Percentiles rank a stretch among this genome's conserved stretches.
Evolutionary conservation across 2,888 invertebrate genomes (phyloP).

Genomic region (Mellilla xanthometata): DNA sequence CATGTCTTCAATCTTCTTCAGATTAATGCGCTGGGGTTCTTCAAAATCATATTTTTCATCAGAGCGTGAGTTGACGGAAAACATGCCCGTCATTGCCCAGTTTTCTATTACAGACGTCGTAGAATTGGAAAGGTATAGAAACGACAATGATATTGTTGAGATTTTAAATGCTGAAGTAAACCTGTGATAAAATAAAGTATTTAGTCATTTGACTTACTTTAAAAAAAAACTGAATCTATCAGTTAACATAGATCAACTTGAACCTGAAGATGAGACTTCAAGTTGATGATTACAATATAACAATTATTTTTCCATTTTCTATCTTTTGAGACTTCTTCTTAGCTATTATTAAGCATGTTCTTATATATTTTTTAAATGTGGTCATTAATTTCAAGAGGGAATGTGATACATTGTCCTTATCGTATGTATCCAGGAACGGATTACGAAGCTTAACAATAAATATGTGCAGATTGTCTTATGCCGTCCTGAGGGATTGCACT

Average conservation of each 20-base stretch:
- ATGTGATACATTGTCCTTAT: constrained; percentile 4
- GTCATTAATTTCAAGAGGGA: not conserved
- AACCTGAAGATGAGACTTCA: no score
- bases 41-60: constrained; percentile 69
- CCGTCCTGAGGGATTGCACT: constrained; percentile 7
- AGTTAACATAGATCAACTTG: no score
- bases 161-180: no score
- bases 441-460: constrained; percentile 7
- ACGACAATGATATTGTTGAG: no score
- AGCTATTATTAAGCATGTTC: no score
- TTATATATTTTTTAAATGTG: no score
- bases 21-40: constrained; percentile 58
- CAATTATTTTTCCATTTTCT: no score
- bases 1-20: constrained; percentile 47
- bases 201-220: no score
- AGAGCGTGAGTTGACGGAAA: constrained; percentile 71
- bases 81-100: constrained; percentile 60
- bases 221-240: no score
- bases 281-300: no score
- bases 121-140: constrained; percentile 22
- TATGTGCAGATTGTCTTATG: constrained; percentile 14
- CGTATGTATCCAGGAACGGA: constrained; percentile 1
- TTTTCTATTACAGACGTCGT: constrained; percentile 54
- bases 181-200: no score
- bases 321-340: no score